A percentile compares a stretch with the other conserved stretches of the same genome.
Conservation (phyloP, 2,888 invertebrate species). For the Monopis laevigella region DNA sequence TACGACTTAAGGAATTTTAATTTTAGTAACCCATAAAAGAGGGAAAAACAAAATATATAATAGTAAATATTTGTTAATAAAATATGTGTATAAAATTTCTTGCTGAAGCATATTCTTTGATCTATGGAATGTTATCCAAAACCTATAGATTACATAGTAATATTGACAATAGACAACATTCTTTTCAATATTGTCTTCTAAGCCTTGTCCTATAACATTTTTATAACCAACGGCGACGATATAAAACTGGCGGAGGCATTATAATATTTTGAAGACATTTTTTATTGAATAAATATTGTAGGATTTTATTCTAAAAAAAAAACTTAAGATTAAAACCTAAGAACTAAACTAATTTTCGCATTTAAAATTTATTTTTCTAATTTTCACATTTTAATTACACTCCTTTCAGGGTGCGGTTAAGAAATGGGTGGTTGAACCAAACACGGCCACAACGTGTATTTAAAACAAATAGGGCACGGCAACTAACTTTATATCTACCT, state of each 20-base stretch:
- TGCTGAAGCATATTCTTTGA: constrained; percentile 7
- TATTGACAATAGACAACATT: constrained; percentile 2
- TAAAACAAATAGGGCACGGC: too few relatives aligned
- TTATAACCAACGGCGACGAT: constrained; percentile 1
- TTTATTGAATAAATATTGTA: not conserved
- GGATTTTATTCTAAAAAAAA: not conserved
- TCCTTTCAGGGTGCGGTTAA: too few relatives aligned
- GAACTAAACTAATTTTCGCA: not conserved
- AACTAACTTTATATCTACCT: too few relatives aligned
- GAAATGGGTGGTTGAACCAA: too few relatives aligned
- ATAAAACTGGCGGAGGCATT: not conserved
- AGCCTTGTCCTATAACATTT: constrained; percentile 2
- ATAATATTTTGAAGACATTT: not conserved
- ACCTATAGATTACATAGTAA: constrained; percentile 8
- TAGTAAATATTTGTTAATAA: constrained; percentile 4
- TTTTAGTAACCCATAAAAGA: constrained; percentile 3
- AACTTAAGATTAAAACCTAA: not conserved
- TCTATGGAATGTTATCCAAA: constrained; percentile 10
- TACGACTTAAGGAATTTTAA: constrained; percentile 6
- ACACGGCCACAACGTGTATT: too few relatives aligned
- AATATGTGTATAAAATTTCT: constrained; percentile 5
- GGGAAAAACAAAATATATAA: constrained; percentile 1
- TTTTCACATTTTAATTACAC: too few relatives aligned
- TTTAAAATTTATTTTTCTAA: too few relatives aligned
- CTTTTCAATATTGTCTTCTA: constrained; percentile 10